Conservation (phyloP, 2,797 vertebrate species). For the Gymnoscopelus microlampas region DNA sequence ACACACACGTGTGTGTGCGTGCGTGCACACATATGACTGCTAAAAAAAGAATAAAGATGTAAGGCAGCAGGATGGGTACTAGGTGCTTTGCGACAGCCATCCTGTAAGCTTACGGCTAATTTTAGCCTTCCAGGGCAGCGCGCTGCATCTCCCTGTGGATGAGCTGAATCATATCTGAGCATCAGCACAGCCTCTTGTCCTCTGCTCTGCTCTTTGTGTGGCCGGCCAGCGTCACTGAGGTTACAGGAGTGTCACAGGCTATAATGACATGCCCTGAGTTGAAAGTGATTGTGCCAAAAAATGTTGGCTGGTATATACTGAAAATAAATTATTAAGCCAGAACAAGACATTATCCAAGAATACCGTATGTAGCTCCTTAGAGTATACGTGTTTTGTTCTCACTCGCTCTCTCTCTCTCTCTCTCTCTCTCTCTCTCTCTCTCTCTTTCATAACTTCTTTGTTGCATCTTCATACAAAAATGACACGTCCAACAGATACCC, state of each 20-base stretch:
- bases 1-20: too few relatives aligned
- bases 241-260: conserved; percentile 58
- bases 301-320: too few relatives aligned
- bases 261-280: too few relatives aligned
- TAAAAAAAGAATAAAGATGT: conserved; percentile 61
- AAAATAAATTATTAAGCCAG: too few relatives aligned
- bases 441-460: conserved; percentile 41
- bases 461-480: conserved; percentile 47
- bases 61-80: conserved; percentile 57
- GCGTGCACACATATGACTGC: conserved; percentile 13
- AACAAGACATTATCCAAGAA: conserved; percentile 3
- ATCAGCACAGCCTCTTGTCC: conserved; percentile 67
- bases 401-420: background rate
- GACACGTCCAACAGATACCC: conserved; percentile 9
- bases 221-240: conserved; percentile 66
- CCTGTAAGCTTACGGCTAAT: conserved; percentile 78
- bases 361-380: conserved; percentile 27
- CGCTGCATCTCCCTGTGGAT: conserved; percentile 69
- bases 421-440: background rate
- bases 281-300: too few relatives aligned
- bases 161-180: conserved; percentile 68
- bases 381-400: too few relatives aligned
- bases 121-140: conserved; percentile 79
- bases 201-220: conserved; percentile 54
- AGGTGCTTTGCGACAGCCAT: conserved; percentile 69